phyloP scores from a whole-genome alignment of 2,113 vertebrate species.

The Columba livia region DNA sequence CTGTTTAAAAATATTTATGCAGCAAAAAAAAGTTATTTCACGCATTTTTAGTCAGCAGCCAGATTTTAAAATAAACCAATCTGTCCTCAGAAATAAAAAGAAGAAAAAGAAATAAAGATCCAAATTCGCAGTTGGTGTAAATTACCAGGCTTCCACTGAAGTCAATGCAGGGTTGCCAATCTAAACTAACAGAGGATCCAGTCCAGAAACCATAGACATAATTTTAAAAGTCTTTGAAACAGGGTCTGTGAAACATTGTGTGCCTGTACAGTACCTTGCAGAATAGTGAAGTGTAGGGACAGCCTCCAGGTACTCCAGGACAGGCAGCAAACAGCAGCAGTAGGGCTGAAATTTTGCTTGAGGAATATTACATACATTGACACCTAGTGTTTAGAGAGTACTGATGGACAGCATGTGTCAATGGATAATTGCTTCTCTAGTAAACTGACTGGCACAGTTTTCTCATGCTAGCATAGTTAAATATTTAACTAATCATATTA shows the following conservation, averaged over 20 bases:
- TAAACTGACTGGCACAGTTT: background rate
- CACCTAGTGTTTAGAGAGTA: background rate
- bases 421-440: background rate
- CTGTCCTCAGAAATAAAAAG: slow-evolving; percentile 53
- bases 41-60: slow-evolving; percentile 46
- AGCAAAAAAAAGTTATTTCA: slow-evolving; percentile 59
- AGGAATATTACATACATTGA: background rate
- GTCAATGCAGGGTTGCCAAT: slow-evolving; percentile 28
- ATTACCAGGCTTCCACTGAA: slow-evolving; percentile 44
- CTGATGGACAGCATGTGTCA: background rate
- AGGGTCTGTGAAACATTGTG: background rate
- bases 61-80: slow-evolving; percentile 64
- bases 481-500: background rate
- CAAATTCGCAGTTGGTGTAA: slow-evolving; percentile 35
- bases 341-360: background rate
- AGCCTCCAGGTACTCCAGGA: background rate
- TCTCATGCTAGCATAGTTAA: background rate
- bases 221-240: background rate
- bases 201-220: background rate
- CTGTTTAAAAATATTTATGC: slow-evolving; percentile 55
- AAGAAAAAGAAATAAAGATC: slow-evolving; percentile 64
- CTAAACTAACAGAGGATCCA: slow-evolving; percentile 33
- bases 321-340: background rate
- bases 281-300: fast-evolving
- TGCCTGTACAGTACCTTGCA: background rate